phyloP scores from a whole-genome alignment of 2,797 vertebrate genomes.

The Clarias fuscus region DNA sequence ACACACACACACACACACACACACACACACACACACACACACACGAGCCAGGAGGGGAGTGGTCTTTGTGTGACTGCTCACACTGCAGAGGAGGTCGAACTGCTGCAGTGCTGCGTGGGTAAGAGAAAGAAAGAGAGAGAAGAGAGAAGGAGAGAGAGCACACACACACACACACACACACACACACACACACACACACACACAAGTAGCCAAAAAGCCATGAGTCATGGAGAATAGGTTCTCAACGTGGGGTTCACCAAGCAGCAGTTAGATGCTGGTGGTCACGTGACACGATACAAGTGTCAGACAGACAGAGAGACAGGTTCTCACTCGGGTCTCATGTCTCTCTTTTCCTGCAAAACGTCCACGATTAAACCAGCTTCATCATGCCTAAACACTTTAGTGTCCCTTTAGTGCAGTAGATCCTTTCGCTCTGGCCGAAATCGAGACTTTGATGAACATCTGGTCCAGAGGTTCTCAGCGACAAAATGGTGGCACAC shows the following conservation, averaged over 20 bases:
- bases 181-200: neutral
- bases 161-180: conserved; percentile 9
- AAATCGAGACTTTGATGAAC: neutral
- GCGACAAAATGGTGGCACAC: neutral
- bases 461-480: neutral
- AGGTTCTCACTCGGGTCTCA: neutral
- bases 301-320: neutral
- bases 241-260: neutral
- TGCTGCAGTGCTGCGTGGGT: conserved; percentile 46
- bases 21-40: neutral
- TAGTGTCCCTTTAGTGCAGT: neutral
- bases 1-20: neutral
- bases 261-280: neutral
- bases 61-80: conserved; percentile 40
- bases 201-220: conserved; percentile 14
- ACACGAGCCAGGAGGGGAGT: conserved; percentile 11
- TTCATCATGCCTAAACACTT: neutral
- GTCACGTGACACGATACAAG: conserved; percentile 1
- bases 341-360: neutral
- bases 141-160: conserved; percentile 2
- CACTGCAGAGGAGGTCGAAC: conserved; percentile 45
- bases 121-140: conserved; percentile 1
- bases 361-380: neutral
- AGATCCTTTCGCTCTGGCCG: neutral
- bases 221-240: conserved; percentile 19